Base-by-base conservation (phyloP, 92 coral and sea anemone species). In the Bergia puertoricense region DNA sequence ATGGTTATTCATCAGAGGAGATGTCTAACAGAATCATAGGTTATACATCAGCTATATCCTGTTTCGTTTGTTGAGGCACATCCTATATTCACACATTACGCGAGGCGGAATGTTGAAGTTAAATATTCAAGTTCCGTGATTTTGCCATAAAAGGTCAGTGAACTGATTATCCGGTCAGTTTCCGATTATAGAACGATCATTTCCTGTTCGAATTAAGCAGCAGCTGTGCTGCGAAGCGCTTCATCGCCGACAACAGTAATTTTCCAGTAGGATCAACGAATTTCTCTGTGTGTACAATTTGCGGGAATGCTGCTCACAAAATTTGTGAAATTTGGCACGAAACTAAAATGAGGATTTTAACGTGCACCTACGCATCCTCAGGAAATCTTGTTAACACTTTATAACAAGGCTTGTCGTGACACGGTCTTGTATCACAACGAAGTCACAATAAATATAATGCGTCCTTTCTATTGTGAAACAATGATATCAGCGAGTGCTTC, bases 141-240 rank as follows among this genome's bases (percentile, higher is more conserved):
- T 84, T 84, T 82, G 72, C 87, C 87, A 68, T 84, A 84, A 84
- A 84, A 84, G 86, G 86, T 72, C 44, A 50, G 56, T 84, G 87
- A 50, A 72, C 44, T 62, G 46, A 48, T 71, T 48, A 84, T 84
- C 87, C 87, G 87, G 87, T 16, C 65, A 46, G 77, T 71, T 84
- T 84, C 87, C 87, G 87, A 71, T 84, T 69, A 71, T 84, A 84
- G 87, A 84, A 9, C 77, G 87, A 71, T 41, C 67, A 38, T 30
- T 84, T 84, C 87, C 87, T 69, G 79, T 84, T 71, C 68, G 44
- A 71, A 50, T 84, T 69, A 68, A 44, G 87, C 36, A n/a, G 68
- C 87, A 84, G 77, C 87, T 84, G 87, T 38, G 87, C 79, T 84
- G 44, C 67, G 41, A 45, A 9, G 46, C 79, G 77, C 62, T 71